Conservation (phyloP, 2,113 vertebrate genomes). For the Spermophilus dauricus region DNA sequence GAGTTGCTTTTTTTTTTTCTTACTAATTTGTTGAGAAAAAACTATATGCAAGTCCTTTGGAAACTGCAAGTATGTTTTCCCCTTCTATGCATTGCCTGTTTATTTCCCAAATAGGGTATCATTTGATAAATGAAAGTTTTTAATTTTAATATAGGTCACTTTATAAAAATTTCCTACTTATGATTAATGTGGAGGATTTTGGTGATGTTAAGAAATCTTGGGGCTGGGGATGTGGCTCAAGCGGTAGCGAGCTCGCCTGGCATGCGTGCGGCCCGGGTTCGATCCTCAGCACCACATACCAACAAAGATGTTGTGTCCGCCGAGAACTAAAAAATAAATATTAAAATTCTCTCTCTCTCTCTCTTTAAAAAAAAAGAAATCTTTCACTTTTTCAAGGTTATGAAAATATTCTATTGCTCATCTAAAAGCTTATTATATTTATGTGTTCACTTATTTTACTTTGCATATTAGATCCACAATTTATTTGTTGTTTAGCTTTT, state of each 20-base stretch:
- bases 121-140: constrained; percentile 32
- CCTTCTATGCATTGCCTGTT: not conserved
- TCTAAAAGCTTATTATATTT: constrained; percentile 40
- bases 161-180: constrained; percentile 14
- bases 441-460: constrained; percentile 30
- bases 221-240: too few relatives aligned
- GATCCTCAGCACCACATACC: too few relatives aligned
- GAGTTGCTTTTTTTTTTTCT: not conserved
- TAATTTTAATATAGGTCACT: constrained; percentile 16
- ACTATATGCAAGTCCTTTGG: constrained; percentile 6
- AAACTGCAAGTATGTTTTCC: constrained; percentile 39
- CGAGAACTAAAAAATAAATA: too few relatives aligned
- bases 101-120: constrained; percentile 20
- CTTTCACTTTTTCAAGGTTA: not conserved
- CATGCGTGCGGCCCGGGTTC: too few relatives aligned
- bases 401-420: not conserved
- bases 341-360: too few relatives aligned
- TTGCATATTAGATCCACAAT: constrained; percentile 6
- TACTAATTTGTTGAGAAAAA: not conserved
- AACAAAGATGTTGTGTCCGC: too few relatives aligned
- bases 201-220: not conserved
- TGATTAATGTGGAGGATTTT: not conserved
- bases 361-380: not conserved
- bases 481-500: not conserved
- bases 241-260: too few relatives aligned